Conservation (phyloP, 2,888 invertebrate genomes). For the Philonicus albiceps region DNA sequence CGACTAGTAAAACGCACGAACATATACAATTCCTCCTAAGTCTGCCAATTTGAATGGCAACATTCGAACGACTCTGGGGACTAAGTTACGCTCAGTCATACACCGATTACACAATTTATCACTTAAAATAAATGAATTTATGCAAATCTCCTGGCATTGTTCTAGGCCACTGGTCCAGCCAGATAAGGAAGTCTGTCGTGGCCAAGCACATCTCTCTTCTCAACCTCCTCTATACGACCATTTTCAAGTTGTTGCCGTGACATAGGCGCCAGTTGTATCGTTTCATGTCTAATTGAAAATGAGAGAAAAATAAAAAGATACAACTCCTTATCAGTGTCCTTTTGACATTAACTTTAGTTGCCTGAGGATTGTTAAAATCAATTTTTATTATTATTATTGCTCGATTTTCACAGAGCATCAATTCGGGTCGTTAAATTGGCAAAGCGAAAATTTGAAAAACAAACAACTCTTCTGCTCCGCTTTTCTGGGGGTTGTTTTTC, state of each 20-base stretch:
- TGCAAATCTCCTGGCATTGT: constrained; percentile 8
- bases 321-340: background rate
- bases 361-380: background rate
- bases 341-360: background rate
- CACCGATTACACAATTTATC: constrained; percentile 25
- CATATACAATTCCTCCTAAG: background rate
- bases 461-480: background rate
- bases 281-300: background rate
- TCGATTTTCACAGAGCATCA: background rate
- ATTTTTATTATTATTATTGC: background rate
- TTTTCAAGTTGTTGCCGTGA: background rate
- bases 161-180: background rate
- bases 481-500: background rate
- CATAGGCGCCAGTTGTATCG: background rate
- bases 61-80: background rate
- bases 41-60: background rate
- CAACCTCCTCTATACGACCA: background rate
- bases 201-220: background rate
- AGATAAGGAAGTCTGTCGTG: background rate
- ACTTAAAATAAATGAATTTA: constrained; percentile 5
- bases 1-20: background rate
- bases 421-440: background rate
- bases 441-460: background rate
- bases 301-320: background rate
- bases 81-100: background rate